phyloP scores from a whole-genome alignment of 2,888 invertebrate genomes.

The Caenorhabditis auriculariae region DNA sequence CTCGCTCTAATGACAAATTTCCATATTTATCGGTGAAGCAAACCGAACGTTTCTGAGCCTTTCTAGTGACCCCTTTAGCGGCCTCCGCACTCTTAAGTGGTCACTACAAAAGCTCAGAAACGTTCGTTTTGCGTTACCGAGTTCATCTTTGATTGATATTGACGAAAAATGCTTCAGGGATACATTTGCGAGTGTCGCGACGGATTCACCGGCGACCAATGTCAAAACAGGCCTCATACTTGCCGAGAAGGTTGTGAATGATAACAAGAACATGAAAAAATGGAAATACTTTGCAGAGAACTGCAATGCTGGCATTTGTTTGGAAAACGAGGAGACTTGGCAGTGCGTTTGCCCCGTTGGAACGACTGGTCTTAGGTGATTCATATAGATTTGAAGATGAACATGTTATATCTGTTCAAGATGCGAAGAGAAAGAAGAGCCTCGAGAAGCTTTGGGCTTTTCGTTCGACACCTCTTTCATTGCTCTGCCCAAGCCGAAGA shows the following conservation, averaged over 20 bases:
- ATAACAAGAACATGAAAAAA: not conserved
- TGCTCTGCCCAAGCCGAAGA: slow-evolving; percentile 14
- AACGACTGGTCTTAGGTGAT: slow-evolving; percentile 15
- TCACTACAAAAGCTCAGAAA: too few species aligned
- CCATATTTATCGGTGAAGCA: too few species aligned
- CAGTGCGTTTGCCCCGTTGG: slow-evolving; percentile 52
- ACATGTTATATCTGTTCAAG: too few species aligned
- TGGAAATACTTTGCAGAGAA: slow-evolving; percentile 19
- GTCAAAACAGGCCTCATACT: slow-evolving; percentile 38
- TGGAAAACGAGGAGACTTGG: slow-evolving; percentile 42
- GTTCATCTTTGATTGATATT: not conserved
- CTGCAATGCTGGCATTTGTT: slow-evolving; percentile 45
- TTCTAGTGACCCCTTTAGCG: too few species aligned
- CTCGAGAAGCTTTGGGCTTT: slow-evolving; percentile 21
- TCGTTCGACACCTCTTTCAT: slow-evolving; percentile 22
- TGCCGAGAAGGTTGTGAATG: slow-evolving; percentile 28
- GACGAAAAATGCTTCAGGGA: slow-evolving; percentile 23
- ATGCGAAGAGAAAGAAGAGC: slow-evolving; percentile 12
- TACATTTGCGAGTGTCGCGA: slow-evolving; percentile 45
- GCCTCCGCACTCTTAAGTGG: too few species aligned
- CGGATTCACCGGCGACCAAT: slow-evolving; percentile 44
- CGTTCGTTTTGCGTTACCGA: not conserved
- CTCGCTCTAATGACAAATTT: too few species aligned
- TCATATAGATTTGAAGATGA: not conserved
- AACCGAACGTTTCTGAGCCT: too few species aligned